phyloP scores from a whole-genome alignment of 1,140 invertebrate genomes.

The Drosophila orena region DNA sequence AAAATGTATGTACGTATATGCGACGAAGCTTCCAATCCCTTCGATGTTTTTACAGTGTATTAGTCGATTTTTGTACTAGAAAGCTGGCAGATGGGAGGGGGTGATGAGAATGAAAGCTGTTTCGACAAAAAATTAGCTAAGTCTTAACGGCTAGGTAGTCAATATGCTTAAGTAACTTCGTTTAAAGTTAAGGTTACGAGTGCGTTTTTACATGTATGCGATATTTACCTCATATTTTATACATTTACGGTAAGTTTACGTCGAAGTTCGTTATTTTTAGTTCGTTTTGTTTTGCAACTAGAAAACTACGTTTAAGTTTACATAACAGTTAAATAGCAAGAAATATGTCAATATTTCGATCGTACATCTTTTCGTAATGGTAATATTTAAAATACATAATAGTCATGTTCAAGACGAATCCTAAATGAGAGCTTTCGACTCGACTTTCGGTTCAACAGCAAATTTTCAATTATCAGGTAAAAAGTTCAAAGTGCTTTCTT shows the following conservation, averaged over 20 bases:
- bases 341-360: slow-evolving; percentile 59
- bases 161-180: slow-evolving; percentile 67
- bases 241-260: slow-evolving; percentile 66
- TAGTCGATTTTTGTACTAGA: slow-evolving; percentile 70
- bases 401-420: slow-evolving; percentile 60
- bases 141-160: slow-evolving; percentile 65
- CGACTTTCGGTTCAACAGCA: slow-evolving; percentile 63
- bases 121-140: slow-evolving; percentile 78
- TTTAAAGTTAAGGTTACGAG: slow-evolving; percentile 52
- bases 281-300: slow-evolving; percentile 55
- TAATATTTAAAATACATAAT: slow-evolving; percentile 73
- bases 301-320: slow-evolving; percentile 59
- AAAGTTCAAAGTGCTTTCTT: slow-evolving; percentile 80
- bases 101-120: slow-evolving; percentile 55
- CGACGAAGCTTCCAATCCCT: slow-evolving; percentile 42
- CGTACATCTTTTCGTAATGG: slow-evolving; percentile 43
- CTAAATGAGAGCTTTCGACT: slow-evolving; percentile 32
- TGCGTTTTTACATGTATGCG: slow-evolving; percentile 57
- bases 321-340: slow-evolving; percentile 77
- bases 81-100: slow-evolving; percentile 47
- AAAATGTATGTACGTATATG: slow-evolving; percentile 79
- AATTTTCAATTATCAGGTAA: slow-evolving; percentile 83
- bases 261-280: slow-evolving; percentile 26
- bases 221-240: slow-evolving; percentile 62
- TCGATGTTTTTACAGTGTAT: slow-evolving; percentile 63